phyloP scores from a whole-genome alignment of 2,888 invertebrate genomes.

The Steinernema scapterisci region DNA sequence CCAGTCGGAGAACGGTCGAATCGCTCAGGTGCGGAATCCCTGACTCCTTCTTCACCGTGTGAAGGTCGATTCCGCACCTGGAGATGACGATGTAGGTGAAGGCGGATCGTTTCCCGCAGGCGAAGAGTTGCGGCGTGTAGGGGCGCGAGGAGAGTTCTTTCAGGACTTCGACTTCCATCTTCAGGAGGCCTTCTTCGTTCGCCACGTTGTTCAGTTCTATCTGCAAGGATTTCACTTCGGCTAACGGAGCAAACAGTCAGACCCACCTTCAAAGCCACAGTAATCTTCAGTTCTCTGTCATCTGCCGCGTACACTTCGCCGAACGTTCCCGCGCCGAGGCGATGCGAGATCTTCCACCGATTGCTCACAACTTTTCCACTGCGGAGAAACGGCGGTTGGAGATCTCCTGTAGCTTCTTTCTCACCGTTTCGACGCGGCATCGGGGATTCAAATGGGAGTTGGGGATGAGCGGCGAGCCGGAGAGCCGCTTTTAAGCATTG shows the following conservation, averaged over 20 bases:
- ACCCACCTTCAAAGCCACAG: conserved; percentile 8
- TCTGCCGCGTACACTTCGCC: conserved; percentile 18
- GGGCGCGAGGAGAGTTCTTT: conserved; percentile 26
- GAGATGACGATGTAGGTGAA: conserved; percentile 28
- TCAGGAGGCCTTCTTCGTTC: conserved; percentile 36
- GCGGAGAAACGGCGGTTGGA: conserved; percentile 19
- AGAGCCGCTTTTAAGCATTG: too few species aligned
- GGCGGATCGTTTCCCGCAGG: conserved; percentile 27
- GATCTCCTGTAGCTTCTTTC: not conserved
- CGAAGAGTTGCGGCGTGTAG: conserved; percentile 34
- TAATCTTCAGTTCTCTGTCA: not conserved
- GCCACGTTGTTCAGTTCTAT: conserved; percentile 11
- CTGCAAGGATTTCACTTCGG: not conserved
- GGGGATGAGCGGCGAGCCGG: too few species aligned
- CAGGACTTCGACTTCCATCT: conserved; percentile 37
- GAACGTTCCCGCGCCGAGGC: conserved; percentile 16
- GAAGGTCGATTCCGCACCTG: conserved; percentile 10
- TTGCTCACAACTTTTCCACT: conserved; percentile 22
- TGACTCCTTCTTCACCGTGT: conserved; percentile 8
- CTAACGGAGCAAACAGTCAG: not conserved
- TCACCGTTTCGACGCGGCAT: not conserved
- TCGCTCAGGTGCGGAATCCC: conserved; percentile 6
- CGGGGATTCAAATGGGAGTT: not conserved
- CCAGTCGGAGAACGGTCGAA: not conserved
- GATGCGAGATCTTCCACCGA: conserved; percentile 23